Conservation (phyloP, 1,140 invertebrate species). For the Polypedilum vanderplanki region DNA sequence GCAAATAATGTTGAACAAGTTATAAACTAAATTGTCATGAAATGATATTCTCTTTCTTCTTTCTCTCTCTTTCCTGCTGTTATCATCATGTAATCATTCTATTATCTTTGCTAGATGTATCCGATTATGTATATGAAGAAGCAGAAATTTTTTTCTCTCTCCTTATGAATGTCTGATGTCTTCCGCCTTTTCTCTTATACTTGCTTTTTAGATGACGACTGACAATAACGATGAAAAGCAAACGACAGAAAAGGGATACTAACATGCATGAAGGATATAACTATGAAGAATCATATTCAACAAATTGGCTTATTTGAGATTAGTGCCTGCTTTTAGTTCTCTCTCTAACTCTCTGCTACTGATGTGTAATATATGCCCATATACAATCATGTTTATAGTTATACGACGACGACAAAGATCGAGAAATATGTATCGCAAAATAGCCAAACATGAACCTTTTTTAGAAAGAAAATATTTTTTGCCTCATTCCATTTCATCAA, state of each 20-base stretch:
- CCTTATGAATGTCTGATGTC: neutral
- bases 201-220: neutral
- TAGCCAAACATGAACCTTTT: no score
- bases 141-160: neutral
- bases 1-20: no score
- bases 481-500: no score
- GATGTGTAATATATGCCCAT: no score
- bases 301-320: slow-evolving; percentile 12
- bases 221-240: neutral
- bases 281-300: neutral
- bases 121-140: neutral
- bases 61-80: neutral
- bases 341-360: no score
- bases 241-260: neutral
- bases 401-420: no score
- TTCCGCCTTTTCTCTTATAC: neutral
- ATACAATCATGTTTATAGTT: no score
- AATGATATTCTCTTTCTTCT: neutral
- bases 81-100: slow-evolving; percentile 9
- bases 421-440: no score
- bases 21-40: no score
- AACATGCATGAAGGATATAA: neutral
- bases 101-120: slow-evolving; percentile 12
- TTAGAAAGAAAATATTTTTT: no score
- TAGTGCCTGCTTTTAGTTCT: neutral